Base-by-base conservation (phyloP, 2,113 vertebrate species). In the Odobenus rosmarus region DNA sequence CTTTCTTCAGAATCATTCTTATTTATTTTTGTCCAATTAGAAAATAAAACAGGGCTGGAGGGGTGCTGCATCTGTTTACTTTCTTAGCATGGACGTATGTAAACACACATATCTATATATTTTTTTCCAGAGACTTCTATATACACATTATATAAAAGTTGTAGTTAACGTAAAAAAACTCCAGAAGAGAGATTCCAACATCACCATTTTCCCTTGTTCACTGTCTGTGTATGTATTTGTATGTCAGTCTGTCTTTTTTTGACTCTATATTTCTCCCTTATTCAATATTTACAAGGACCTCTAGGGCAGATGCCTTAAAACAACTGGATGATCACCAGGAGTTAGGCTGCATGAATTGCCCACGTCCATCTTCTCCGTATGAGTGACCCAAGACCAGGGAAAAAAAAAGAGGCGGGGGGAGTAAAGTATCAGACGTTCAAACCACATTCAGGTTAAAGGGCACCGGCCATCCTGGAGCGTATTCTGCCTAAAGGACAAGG, bases 401-500 rank as follows among this genome's bases (percentile, higher is more conserved):
- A 72, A 9, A 9, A 64, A 82, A 92, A 19, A 80, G 95, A 84
- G 6, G 6, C 5, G 13, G 5, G 6, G 1, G 46, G 46, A 76
- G 36, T 16, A 16, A 72, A 84, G 88, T 57, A 88, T 87, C 96
- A 64, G 96, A 98, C 96, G 97, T 97, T 71, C 83, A 97, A 98
- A 90, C 90, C 81, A 92, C 87, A 46, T 98, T 99, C 98, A 98
- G 99, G 99, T 99, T 99, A 99, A 99, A 98, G 99, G 98, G 98
- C 99, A 98, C 96, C 42, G 21, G 98, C 97, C 95, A 51, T 96
- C 98, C 98, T 96, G 98, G 96, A 96, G 92, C 86, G 69, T 89
- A 98, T 98, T 99, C 98, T 98, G 98, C 98, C 99, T 98, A 98
- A 98, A 99, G 99, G 99, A 99, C 98, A 99, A 98, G 98, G 98